A percentile compares a stretch with the other conserved stretches of the same genome.
Conservation (phyloP, 2,113 vertebrate species). For the Penelope pileata region DNA sequence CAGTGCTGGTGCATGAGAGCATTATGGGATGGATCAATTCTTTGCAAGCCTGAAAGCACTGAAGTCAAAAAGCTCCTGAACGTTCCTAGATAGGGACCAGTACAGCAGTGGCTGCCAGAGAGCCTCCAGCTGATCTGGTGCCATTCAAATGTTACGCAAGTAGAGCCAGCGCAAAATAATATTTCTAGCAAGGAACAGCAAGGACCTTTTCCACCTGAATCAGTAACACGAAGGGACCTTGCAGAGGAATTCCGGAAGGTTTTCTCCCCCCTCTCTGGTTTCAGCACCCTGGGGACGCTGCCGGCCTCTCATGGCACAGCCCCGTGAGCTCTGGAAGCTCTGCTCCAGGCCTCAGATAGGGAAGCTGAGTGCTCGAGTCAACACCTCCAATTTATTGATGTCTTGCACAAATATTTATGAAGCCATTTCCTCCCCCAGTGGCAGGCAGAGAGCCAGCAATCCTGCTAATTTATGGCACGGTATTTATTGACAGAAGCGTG, state of each 20-base stretch:
- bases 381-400: conserved; percentile 75
- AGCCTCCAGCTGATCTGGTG: neutral
- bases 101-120: neutral
- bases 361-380: conserved; percentile 67
- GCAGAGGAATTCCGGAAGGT: neutral
- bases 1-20: neutral
- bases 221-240: neutral
- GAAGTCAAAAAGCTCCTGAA: neutral
- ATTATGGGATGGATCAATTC: neutral
- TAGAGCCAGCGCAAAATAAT: neutral
- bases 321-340: conserved; percentile 48
- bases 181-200: neutral
- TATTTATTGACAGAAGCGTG: conserved; percentile 60
- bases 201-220: neutral
- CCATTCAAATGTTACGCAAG: neutral
- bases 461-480: neutral
- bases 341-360: conserved; percentile 59
- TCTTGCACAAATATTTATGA: conserved; percentile 76
- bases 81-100: neutral
- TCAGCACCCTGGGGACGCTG: conserved; percentile 21
- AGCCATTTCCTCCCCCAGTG: conserved; percentile 68
- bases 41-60: neutral
- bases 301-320: neutral
- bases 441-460: conserved; percentile 54
- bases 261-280: conserved; percentile 60